Conservation (phyloP, 2,113 vertebrate genomes). For the Gymnocephalus cernua region DNA sequence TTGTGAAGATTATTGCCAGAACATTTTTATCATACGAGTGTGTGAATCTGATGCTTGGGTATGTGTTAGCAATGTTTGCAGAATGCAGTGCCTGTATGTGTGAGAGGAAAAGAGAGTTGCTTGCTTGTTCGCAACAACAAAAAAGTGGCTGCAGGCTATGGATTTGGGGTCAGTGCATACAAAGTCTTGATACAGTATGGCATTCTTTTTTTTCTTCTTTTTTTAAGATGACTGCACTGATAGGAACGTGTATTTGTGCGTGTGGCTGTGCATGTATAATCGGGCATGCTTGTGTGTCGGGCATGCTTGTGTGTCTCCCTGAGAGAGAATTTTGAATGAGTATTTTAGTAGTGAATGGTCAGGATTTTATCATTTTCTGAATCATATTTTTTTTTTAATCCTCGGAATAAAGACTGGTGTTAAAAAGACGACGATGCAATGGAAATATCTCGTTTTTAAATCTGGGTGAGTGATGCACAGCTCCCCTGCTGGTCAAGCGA, state of each 20-base stretch:
- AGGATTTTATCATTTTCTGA: conserved; percentile 30
- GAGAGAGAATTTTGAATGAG: conserved; percentile 38
- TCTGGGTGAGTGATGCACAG: conserved; percentile 33
- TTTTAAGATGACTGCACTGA: conserved; percentile 32
- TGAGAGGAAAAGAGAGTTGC: conserved; percentile 24
- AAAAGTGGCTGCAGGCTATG: conserved; percentile 63
- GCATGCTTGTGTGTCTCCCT: conserved; percentile 17
- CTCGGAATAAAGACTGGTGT: conserved; percentile 23
- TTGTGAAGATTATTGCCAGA: conserved; percentile 39
- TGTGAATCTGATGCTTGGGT: conserved; percentile 47
- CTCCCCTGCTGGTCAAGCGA: conserved; percentile 64
- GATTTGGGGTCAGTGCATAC: conserved; percentile 70
- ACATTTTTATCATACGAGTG: conserved; percentile 34
- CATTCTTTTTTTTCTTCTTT: conserved; percentile 9
- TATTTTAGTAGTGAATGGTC: neutral
- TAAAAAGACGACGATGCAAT: conserved; percentile 4
- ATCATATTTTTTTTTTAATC: conserved; percentile 21
- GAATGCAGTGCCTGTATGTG: conserved; percentile 17
- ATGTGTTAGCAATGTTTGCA: conserved; percentile 34
- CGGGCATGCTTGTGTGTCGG: conserved; percentile 16
- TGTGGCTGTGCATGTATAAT: conserved; percentile 25
- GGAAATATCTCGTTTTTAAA: conserved; percentile 19
- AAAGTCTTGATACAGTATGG: conserved; percentile 57
- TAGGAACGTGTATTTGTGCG: conserved; percentile 1
- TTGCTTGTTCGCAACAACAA: conserved; percentile 37